phyloP scores from a whole-genome alignment of 1,140 invertebrate genomes.

The Drosophila lini region DNA sequence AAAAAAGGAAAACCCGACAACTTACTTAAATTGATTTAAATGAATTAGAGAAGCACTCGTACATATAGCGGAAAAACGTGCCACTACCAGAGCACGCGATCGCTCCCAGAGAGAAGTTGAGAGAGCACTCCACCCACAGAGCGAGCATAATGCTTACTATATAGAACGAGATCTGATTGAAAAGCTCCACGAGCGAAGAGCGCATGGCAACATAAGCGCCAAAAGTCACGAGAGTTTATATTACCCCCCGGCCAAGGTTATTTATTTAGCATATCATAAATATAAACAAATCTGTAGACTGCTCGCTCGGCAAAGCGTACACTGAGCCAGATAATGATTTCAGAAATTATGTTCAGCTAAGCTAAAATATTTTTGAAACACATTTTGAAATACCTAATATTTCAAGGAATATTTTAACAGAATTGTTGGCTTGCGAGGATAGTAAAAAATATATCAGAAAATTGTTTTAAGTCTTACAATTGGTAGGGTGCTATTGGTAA shows the following conservation, averaged over 20 bases:
- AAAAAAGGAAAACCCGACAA: constrained; percentile 17
- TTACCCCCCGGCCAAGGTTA: constrained; percentile 59
- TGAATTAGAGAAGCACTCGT: constrained; percentile 58
- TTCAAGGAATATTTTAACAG: not conserved
- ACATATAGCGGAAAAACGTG: constrained; percentile 59
- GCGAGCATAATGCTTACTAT: constrained; percentile 2
- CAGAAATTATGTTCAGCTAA: not conserved
- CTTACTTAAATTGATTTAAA: constrained; percentile 76
- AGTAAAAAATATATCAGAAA: not conserved
- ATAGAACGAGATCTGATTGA: constrained; percentile 30
- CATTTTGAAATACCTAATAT: too few species aligned
- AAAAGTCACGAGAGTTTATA: constrained; percentile 71
- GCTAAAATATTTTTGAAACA: not conserved
- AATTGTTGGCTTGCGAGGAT: not conserved
- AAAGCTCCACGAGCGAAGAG: constrained; percentile 39
- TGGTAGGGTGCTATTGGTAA: too few species aligned
- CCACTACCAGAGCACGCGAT: constrained; percentile 57
- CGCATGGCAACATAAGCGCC: constrained; percentile 59
- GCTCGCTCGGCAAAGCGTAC: constrained; percentile 15
- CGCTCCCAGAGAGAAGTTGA: constrained; percentile 7
- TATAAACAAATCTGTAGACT: constrained; percentile 44
- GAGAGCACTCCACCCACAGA: not conserved
- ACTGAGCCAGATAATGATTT: constrained; percentile 3
- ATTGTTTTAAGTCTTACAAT: too few species aligned
- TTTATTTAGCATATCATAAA: constrained; percentile 41